Base-by-base conservation (phyloP, 2,113 vertebrate species). In the Serinus canaria region DNA sequence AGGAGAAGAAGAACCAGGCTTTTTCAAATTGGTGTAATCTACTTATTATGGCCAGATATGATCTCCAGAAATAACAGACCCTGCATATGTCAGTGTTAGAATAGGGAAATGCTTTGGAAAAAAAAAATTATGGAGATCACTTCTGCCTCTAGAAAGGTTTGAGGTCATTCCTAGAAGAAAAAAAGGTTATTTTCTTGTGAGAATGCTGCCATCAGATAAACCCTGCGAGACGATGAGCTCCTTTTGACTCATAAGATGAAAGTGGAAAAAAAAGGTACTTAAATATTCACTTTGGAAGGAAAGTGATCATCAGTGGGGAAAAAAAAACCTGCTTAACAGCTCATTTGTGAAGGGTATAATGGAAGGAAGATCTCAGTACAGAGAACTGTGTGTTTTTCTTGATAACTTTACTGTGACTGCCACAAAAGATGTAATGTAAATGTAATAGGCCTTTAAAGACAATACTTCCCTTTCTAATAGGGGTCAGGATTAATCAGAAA, bases 401-500 rank as follows among this genome's bases (percentile, higher is more conserved):
- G 68, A 49, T 64, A 63, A 14, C 44, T 88, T 89, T 92, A 35
- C 37, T 77, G 50, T 69, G 64, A 72, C 68, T 92, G 80, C 39
- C 44, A 46, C 2, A 5, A 56, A 75, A 73, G 73, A 77, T 68
- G 59, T 35, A 72, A 86, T 59, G 37, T 49, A 67, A 90, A 63
- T 77, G 68, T 80, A 93, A 44, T 5, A 87, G 94, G 50, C 30
- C 37, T 89, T 83, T 75, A 85, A 91, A 93, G 83, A 93, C 82
- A 89, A 83, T 53, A 46, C 87, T 75, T 70, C 41, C 47, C 89
- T 89, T 92, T 30, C 79, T 91, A 78, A 56, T 73, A 74, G 76
- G 59, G 80, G 92, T 82, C 82, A 85, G 75, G 63, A 70, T 89
- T 95, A 92, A 87, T 94, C 70, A 89, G 67, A 95, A 93, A 70